phyloP scores from a whole-genome alignment of 2,113 vertebrate genomes.

The Varanus komodoensis region DNA sequence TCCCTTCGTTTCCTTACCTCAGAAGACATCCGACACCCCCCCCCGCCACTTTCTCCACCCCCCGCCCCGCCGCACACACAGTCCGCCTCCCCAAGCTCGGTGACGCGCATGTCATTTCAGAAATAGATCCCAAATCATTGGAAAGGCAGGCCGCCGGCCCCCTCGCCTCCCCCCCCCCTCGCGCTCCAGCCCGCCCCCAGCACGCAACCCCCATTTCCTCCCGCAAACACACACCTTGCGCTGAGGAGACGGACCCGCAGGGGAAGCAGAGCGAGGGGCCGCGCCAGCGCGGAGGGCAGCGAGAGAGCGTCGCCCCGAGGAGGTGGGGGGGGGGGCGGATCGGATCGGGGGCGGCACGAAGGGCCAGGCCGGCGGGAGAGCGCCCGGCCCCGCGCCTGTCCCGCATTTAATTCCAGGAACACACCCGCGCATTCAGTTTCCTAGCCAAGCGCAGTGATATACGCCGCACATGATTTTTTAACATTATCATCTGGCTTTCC shows the following conservation, averaged over 20 bases:
- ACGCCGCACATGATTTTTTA: not conserved
- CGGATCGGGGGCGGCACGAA: not conserved
- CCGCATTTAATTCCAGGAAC: not conserved
- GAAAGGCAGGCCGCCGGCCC: not conserved
- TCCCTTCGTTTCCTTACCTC: conserved; percentile 59
- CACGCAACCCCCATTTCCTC: not conserved
- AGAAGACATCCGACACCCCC: conserved; percentile 53
- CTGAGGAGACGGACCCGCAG: not conserved
- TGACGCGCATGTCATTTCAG: not conserved
- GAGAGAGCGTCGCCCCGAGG: too few species aligned
- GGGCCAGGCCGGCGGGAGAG: not conserved
- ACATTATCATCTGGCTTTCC: not conserved
- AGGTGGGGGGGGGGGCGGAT: too few species aligned
- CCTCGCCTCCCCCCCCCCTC: not conserved
- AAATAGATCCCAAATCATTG: not conserved
- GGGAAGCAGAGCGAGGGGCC: not conserved
- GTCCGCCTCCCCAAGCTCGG: not conserved
- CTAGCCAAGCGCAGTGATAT: not conserved
- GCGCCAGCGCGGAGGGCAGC: too few species aligned
- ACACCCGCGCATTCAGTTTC: not conserved
- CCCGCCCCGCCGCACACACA: too few species aligned
- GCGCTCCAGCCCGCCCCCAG: not conserved
- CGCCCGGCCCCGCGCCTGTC: too few species aligned
- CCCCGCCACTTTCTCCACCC: too few species aligned
- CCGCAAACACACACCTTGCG: not conserved